A percentile compares a stretch with the other conserved stretches of the same genome.
These are phyloP conservation scores for Ichneumoninae sp. DNA, from an alignment of 2,888 invertebrate species.

Conservation along the genomic window DNA sequence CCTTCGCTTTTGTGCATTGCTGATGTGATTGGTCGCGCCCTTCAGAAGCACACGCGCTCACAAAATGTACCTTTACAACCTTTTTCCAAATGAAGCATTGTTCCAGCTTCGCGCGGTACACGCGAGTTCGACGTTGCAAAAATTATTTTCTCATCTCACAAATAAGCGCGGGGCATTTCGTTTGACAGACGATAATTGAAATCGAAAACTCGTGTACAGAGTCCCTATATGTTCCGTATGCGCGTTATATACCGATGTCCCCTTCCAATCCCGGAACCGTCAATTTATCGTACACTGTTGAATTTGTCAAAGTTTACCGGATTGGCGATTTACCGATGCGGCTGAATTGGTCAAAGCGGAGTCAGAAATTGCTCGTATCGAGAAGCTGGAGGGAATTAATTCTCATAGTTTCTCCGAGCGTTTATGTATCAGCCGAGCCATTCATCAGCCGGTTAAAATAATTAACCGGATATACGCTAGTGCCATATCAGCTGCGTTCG, in stretches of 20 bases:
- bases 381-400: slow-evolving; percentile 36
- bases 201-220: slow-evolving; percentile 36
- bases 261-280: slow-evolving; percentile 9
- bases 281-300: slow-evolving; percentile 31
- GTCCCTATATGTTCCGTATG: not conserved
- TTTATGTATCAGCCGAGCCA: slow-evolving; percentile 24
- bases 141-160: slow-evolving; percentile 4
- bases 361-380: not conserved
- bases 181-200: slow-evolving; percentile 45
- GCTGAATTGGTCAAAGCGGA: slow-evolving; percentile 21
- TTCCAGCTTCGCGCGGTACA: not conserved
- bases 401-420: slow-evolving; percentile 9
- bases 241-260: not conserved
- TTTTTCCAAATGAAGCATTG: slow-evolving; percentile 5
- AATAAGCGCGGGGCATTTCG: not conserved
- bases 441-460: slow-evolving; percentile 53
- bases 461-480: slow-evolving; percentile 14
- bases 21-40: not conserved
- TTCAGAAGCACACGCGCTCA: not conserved
- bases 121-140: not conserved
- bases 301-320: slow-evolving; percentile 24
- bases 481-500: slow-evolving; percentile 17
- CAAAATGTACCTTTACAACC: not conserved
- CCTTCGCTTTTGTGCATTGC: not conserved
- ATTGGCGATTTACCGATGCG: slow-evolving; percentile 19